A percentile compares a stretch with the other conserved stretches of the same genome.
Conservation (phyloP, 2,113 vertebrate genomes). For the Ophthalmolycus amberensis region DNA sequence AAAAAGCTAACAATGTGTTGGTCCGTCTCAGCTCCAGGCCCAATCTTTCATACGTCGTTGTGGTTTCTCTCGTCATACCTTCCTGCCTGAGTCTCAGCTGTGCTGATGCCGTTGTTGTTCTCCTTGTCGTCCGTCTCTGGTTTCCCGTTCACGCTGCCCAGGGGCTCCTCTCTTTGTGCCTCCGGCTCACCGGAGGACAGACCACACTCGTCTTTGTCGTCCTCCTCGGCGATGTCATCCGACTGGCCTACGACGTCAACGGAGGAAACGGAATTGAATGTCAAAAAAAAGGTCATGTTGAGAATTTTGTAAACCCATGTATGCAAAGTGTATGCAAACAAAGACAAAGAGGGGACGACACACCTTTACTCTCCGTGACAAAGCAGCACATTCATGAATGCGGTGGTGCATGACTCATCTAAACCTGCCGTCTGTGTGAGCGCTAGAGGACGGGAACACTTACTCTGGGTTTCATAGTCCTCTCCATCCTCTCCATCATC, state of each 20-base stretch:
- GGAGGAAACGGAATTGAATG: background rate
- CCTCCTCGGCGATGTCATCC: conserved; percentile 25
- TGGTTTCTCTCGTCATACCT: conserved; percentile 68
- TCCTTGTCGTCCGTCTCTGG: conserved; percentile 73
- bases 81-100: conserved; percentile 74
- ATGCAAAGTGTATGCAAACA: conserved; percentile 12
- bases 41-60: background rate
- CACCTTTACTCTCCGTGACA: background rate
- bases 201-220: conserved; percentile 41
- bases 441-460: background rate
- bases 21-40: no score
- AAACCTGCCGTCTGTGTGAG: background rate
- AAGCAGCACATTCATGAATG: background rate
- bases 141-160: conserved; percentile 80
- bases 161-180: conserved; percentile 42
- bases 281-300: background rate
- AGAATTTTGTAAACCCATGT: background rate
- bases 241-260: conserved; percentile 30
- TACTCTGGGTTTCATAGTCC: conserved; percentile 75
- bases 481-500: conserved; percentile 78
- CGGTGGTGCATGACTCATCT: background rate
- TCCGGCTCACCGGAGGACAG: conserved; percentile 45
- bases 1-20: background rate
- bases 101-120: conserved; percentile 70
- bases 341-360: background rate